Evolutionary conservation across 2,888 invertebrate genomes (phyloP), one percentile per base, ranked within the genome.

Genomic region (Amphimallon solstitiale): DNA sequence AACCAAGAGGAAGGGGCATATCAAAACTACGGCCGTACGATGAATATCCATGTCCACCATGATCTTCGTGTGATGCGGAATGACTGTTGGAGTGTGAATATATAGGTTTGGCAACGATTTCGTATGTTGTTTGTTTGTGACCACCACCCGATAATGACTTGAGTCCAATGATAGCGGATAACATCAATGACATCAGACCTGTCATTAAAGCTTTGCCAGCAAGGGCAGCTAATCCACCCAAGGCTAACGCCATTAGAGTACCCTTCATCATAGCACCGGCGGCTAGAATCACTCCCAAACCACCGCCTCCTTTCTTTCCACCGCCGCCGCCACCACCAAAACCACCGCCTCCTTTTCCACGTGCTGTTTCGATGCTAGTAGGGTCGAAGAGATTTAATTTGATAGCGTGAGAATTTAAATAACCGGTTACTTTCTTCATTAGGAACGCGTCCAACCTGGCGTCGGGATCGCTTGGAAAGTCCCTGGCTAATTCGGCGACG

Each of bases 151-250:
- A 86, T 14, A 93, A 80, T 0, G 90, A 87, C 76, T 93, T 93
- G 64, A 93, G 82, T 0, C 93, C 93, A 63, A 92, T 86, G 68
- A 93, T 89, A 0, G 90, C 90, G 0, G 93, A 92, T 0, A 94
- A 82, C 71, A 93, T 87, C 0, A 94, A 84, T 0, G 94, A 92
- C 87, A 93, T 90, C 63, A 94, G 79, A 1, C 91, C 92, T 0
- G 93, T 91, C 90, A 93, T 91, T 14, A 94, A 79, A 0, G 94
- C 94, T 79, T 94, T 94, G 7, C 93, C 93, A 6, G 93, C 93
- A 37, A 94, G 84, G 52, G 92, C 83, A 0, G 93, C 93, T 2
- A 94, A 82, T 0, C 89, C 92, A 9, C 92, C 92, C 9, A 88
- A 74, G 7, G 90, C 92, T 34, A 93, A 77, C 0, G 93, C 90